These are phyloP conservation scores for Tragulus kanchil DNA, from an alignment of 2,113 vertebrate genomes.

Conservation along the genomic window DNA sequence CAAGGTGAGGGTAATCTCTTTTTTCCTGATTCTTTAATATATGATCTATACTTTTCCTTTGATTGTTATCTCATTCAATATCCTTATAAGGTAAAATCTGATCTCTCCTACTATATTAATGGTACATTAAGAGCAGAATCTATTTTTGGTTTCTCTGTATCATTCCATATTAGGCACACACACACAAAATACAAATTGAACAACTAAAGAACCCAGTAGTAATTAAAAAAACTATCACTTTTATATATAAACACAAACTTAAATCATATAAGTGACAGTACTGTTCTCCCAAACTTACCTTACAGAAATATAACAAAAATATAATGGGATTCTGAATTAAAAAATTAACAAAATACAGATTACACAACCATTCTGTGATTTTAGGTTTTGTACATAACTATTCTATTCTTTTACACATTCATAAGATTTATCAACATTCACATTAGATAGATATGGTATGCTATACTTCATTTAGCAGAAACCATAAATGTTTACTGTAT, in stretches of 20 bases:
- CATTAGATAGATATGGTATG: background rate
- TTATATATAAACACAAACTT: background rate
- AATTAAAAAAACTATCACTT: background rate
- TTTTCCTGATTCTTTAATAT: background rate
- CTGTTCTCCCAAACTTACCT: constrained; percentile 30
- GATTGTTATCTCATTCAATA: constrained; percentile 10
- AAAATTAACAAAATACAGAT: background rate
- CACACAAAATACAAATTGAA: constrained; percentile 23
- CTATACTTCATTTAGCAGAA: constrained; percentile 49
- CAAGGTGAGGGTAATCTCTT: background rate
- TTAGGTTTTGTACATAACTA: constrained; percentile 3
- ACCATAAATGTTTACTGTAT: constrained; percentile 64
- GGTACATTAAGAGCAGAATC: background rate
- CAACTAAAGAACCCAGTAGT: background rate
- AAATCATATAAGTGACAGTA: constrained; percentile 27
- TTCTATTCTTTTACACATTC: background rate
- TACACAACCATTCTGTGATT: constrained; percentile 18
- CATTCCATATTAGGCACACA: background rate
- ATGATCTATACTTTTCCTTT: background rate
- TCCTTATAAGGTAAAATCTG: background rate
- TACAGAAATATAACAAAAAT: constrained; percentile 26
- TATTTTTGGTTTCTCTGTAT: constrained; percentile 25
- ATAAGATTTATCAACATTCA: constrained; percentile 6
- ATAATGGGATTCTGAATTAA: constrained; percentile 2
- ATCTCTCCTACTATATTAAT: background rate